Evolutionary conservation across 2,113 vertebrate species (phyloP).

Genomic region (Aegithalos caudatus): DNA sequence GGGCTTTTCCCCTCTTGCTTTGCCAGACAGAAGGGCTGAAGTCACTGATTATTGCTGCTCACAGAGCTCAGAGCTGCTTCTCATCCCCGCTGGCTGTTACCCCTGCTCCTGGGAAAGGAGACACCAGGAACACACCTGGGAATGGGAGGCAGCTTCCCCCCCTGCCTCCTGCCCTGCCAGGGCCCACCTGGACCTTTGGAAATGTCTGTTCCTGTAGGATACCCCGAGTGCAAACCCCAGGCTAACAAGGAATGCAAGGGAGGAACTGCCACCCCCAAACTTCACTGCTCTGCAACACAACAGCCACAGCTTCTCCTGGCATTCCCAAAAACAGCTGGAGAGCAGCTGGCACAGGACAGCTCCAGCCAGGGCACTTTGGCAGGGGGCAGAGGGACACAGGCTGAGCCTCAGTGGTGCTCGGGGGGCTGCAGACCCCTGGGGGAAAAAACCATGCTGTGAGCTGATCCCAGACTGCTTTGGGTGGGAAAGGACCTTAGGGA

Average conservation of each 20-base stretch:
- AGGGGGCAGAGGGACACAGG: neutral
- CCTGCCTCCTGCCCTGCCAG: neutral
- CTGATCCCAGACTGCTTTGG: neutral
- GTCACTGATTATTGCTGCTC: neutral
- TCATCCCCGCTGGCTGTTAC: constrained; percentile 73
- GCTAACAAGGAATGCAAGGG: neutral
- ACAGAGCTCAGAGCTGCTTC: constrained; percentile 59
- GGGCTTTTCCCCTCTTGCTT: neutral
- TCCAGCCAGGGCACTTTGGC: neutral
- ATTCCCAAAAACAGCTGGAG: neutral
- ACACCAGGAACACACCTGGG: constrained; percentile 56
- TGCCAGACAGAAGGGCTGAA: neutral
- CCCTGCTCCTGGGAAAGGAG: constrained; percentile 72
- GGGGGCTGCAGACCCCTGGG: neutral
- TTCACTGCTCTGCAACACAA: fast-evolving
- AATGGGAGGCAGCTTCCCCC: neutral
- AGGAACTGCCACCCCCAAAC: neutral
- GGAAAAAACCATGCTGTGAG: fast-evolving
- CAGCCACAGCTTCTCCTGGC: neutral
- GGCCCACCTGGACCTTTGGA: neutral
- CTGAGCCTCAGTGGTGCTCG: neutral
- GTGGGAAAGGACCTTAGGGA: neutral
- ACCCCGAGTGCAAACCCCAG: neutral
- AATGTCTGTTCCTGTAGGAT: neutral
- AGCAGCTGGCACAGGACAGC: neutral